Base-by-base conservation (phyloP, 2,113 vertebrate species). In the Rhadina sibilatrix region DNA sequence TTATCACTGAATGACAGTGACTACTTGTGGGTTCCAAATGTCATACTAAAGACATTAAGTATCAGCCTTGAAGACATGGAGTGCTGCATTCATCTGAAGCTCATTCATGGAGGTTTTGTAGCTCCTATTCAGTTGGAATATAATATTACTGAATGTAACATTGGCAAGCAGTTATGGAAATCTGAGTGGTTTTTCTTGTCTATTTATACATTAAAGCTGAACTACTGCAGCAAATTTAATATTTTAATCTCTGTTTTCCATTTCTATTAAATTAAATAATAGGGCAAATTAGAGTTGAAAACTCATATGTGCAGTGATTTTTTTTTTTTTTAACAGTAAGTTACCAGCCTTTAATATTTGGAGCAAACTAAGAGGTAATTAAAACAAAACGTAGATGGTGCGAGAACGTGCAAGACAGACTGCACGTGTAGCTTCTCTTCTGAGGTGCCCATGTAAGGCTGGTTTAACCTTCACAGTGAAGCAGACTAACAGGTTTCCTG, bases 401-500 rank as follows among this genome's bases (percentile, higher is more conserved):
- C 18, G 70, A 64, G 20, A 61, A 37, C 35, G 7, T 50, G 8
- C 14, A 57, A 33, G 42, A 12, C 6, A 44, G 31, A 9, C 24
- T 63, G 15, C 4, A 22, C 0, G 6, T 61, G 31, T 31, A 31
- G 4, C 15, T n/a, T 66, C 5, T 5, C 14, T 74, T 75, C 50
- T 42, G 60, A 66, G 60, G 17, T 57, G 22, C 19, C 11, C 19
- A 5, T 0, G 1, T 21, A 9, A 0, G 3, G 1, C 37, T 47
- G 7, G 8, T n/a, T 49, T 21, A 25, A 61, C 9, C 9, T 49
- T 47, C 30, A 14, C 14, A 12, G 31, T 19, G 50, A 27, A 31
- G 23, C 14, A 33, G 35, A 47, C 4, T 3, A 25, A 30, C 5
- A 61, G 5, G 2, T 31, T 70, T 75, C 22, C 22, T 60, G 1